phyloP scores from a whole-genome alignment of 2,113 vertebrate genomes.

The Gallinago undulata region DNA sequence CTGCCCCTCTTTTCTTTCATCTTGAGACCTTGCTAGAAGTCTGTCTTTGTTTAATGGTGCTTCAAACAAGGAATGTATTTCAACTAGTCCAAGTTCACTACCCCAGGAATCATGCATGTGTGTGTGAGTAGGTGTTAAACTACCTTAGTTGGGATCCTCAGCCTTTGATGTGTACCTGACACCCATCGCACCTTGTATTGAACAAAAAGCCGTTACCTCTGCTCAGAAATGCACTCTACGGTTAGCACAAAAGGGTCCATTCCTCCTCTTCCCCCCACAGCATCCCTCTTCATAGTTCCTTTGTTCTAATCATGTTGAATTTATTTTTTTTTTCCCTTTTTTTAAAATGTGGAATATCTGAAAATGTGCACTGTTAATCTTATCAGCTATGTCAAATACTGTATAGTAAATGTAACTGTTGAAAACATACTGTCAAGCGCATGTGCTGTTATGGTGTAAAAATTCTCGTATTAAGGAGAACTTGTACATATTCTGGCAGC shows the following conservation, averaged over 20 bases:
- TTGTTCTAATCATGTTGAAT: background rate
- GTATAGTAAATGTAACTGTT: conserved; percentile 59
- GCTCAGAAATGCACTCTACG: conserved; percentile 56
- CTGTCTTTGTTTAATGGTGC: conserved; percentile 69
- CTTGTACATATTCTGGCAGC: conserved; percentile 68
- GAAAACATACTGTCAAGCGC: conserved; percentile 53
- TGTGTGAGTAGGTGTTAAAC: conserved; percentile 53
- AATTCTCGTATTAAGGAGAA: conserved; percentile 44
- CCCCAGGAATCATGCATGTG: conserved; percentile 46
- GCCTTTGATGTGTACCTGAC: conserved; percentile 20
- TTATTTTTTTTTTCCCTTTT: background rate
- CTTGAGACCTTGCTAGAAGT: conserved; percentile 50
- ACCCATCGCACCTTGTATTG: background rate
- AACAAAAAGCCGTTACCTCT: conserved; percentile 56
- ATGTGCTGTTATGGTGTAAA: conserved; percentile 55
- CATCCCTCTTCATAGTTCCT: conserved; percentile 14
- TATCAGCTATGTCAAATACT: conserved; percentile 37
- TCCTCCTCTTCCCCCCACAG: background rate
- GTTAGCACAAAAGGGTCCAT: conserved; percentile 45
- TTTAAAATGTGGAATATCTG: conserved; percentile 46
- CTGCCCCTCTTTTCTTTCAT: conserved; percentile 3
- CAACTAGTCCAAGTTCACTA: conserved; percentile 36
- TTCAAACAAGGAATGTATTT: conserved; percentile 73
- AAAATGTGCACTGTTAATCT: conserved; percentile 59
- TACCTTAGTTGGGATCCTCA: conserved; percentile 16